Evolutionary conservation across 2,113 vertebrate species (phyloP).

Genomic region (Azemiops feae): DNA sequence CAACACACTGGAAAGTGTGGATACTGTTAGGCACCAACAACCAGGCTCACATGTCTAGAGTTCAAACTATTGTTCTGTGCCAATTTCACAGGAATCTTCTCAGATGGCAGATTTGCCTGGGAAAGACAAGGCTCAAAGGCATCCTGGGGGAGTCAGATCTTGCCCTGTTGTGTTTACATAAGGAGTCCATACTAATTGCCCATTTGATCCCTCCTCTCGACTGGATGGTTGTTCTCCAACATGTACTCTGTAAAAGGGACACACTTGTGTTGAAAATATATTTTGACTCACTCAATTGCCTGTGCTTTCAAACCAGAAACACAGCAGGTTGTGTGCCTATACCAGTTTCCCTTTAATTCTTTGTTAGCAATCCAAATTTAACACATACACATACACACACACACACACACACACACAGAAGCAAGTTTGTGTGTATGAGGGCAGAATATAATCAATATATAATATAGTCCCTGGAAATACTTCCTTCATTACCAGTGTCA

Average conservation of each 20-base stretch:
- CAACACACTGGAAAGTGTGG: conserved; percentile 18
- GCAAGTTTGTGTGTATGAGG: neutral
- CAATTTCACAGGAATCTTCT: neutral
- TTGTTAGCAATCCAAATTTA: too few species aligned
- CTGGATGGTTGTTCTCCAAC: neutral
- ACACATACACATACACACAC: too few species aligned
- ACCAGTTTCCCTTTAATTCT: too few species aligned
- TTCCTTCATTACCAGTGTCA: neutral
- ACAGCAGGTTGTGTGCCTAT: neutral
- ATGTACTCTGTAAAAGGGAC: conserved; percentile 15
- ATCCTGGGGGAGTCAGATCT: neutral
- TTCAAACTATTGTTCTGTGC: neutral
- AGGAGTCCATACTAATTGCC: neutral
- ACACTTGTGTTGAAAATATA: conserved; percentile 26
- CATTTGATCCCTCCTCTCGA: neutral
- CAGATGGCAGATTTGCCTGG: neutral
- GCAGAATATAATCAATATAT: neutral
- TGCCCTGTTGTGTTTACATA: neutral
- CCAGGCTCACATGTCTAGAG: neutral
- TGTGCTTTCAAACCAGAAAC: neutral
- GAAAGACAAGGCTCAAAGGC: neutral
- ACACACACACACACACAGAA: too few species aligned
- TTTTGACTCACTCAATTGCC: conserved; percentile 25
- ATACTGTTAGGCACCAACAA: neutral
- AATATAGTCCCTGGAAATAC: neutral